Conservation (phyloP, 92 coral and sea anemone species). For the Epizoanthus stellaris region DNA sequence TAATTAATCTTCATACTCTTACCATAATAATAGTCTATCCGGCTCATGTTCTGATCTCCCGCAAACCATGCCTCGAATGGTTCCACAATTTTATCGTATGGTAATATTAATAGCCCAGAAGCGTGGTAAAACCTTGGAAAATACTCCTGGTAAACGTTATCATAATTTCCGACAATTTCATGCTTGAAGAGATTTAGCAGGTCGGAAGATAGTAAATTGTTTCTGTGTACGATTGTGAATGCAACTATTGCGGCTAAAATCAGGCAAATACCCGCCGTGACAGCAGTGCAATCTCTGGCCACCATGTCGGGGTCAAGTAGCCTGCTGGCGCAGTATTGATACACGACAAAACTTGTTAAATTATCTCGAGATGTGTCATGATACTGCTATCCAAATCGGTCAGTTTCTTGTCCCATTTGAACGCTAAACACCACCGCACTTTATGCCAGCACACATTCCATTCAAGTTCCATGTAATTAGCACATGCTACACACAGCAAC, state of each 20-base stretch:
- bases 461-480: too few species aligned
- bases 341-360: neutral
- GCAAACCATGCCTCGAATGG: conserved; percentile 99
- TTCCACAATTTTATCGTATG: conserved; percentile 90
- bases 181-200: conserved; percentile 32
- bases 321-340: neutral
- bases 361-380: neutral
- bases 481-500: too few species aligned
- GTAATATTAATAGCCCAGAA: conserved; percentile 84
- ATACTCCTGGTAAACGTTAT: conserved; percentile 57
- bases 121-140: conserved; percentile 92
- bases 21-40: conserved; percentile 98
- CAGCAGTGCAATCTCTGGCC: neutral
- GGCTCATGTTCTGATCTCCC: conserved; percentile 88
- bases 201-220: neutral
- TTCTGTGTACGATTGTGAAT: neutral
- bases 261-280: neutral
- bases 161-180: conserved; percentile 79
- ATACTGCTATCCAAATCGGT: too few species aligned
- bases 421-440: too few species aligned
- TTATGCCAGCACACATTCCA: too few species aligned
- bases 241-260: neutral
- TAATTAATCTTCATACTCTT: conserved; percentile 5
- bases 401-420: too few species aligned
- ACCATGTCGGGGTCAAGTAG: conserved; percentile 13